Conservation (phyloP, 1,140 invertebrate species). For the Tetranychus cinnabarinus region DNA sequence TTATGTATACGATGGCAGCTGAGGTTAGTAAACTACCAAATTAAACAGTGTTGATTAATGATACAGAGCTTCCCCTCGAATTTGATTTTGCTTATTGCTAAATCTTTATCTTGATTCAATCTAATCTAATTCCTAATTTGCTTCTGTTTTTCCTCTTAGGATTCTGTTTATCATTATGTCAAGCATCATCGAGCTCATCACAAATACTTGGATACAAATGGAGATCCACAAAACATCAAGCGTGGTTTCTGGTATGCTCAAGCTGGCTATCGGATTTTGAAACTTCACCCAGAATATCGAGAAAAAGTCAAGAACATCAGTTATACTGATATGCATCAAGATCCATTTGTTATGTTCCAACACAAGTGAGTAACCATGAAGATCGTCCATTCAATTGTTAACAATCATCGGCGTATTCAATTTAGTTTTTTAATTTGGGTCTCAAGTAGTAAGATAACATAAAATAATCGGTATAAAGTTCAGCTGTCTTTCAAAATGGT, state of each 20-base stretch:
- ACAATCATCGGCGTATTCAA: not conserved
- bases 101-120: not conserved
- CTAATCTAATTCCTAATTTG: not conserved
- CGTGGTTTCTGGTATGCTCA: slow-evolving; percentile 56
- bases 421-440: no score
- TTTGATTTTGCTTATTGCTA: not conserved
- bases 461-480: no score
- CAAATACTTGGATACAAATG: slow-evolving; percentile 52
- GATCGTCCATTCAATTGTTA: not conserved
- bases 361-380: slow-evolving; percentile 31
- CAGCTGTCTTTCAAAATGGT: no score
- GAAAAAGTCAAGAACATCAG: slow-evolving; percentile 62
- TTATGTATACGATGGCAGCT: slow-evolving; percentile 15
- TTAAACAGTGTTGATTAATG: no score
- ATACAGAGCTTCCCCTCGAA: no score
- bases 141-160: not conserved
- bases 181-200: slow-evolving; percentile 56
- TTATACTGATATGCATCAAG: slow-evolving; percentile 51
- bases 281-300: slow-evolving; percentile 40
- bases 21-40: not conserved
- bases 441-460: no score
- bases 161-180: slow-evolving; percentile 46
- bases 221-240: slow-evolving; percentile 54
- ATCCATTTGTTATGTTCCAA: slow-evolving; percentile 62
- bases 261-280: slow-evolving; percentile 48